Evolutionary conservation across 2,113 vertebrate species (phyloP), one percentile per base, ranked within the genome.

Genomic region (Microtus montanus): DNA sequence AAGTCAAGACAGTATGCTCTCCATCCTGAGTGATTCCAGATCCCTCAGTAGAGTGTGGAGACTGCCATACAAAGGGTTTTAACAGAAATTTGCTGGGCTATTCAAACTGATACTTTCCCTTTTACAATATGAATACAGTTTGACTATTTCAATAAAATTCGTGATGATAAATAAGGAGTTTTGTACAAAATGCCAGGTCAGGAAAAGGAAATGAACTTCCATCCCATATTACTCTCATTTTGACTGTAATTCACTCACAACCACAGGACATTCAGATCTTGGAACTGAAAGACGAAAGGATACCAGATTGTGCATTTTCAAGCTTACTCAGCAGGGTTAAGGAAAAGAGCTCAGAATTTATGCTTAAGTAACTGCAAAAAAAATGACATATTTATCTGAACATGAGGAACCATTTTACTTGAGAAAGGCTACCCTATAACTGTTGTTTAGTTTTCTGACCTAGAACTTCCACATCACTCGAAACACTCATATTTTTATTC

Each of bases 301-400:
- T 79, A 61, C 61, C 14, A 87, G 93, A 96, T 28, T 90, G 87
- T 74, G 49, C 77, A 86, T 95, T 79, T 94, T 96, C 84, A 95
- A 93, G 94, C 96, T 97, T 96, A 96, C 73, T 0, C 85, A 96
- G 94, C 87, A 96, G 79, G 70, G 94, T 71, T 52, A 90, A 90
- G 93, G 87, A 94, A 97, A 97, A 95, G 94, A 96, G 77, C 92
- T 94, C 94, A 95, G 90, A 58, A 92, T 90, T 79, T 95, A 80
- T 92, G 63, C 96, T 96, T 93, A 93, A 94, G 86, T 47, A 93
- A 93, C 77, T 75, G 87, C 87, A 95, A 90, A 94, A 54, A 49
- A 49, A 88, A 95, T 92, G 91, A 82, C 49, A 33, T 94, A 95
- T 87, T 94, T 97, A 90, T 92, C 78, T 89, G 77, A 92, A 75